Evolutionary conservation across 1,140 invertebrate species (phyloP).

Genomic region (Aphis craccivora): DNA sequence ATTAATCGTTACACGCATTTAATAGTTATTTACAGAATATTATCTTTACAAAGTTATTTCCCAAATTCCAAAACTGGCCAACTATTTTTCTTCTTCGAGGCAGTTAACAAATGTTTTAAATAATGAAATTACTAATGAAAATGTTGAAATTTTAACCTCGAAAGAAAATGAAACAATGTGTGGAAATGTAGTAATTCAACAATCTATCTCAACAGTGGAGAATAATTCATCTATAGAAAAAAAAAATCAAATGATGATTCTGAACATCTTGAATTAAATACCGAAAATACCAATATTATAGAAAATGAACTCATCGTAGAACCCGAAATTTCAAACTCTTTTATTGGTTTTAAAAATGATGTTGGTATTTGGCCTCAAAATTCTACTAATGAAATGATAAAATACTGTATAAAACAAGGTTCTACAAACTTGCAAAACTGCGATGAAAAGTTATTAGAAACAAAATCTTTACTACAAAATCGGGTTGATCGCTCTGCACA

Average conservation of each 20-base stretch:
- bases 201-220: too few relatives aligned
- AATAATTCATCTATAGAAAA: too few relatives aligned
- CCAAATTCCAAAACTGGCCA: neutral
- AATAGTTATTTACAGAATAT: too few relatives aligned
- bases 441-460: conserved; percentile 9
- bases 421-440: neutral
- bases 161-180: too few relatives aligned
- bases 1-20: too few relatives aligned
- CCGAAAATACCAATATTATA: too few relatives aligned
- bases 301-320: too few relatives aligned
- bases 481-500: conserved; percentile 8
- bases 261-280: too few relatives aligned
- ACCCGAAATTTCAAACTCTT: too few relatives aligned
- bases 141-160: neutral
- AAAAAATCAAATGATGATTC: too few relatives aligned
- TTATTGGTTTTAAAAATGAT: too few relatives aligned
- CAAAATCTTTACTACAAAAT: neutral
- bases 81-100: neutral
- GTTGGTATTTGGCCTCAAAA: conserved; percentile 8
- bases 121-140: neutral
- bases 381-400: neutral
- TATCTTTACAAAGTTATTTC: conserved; percentile 21
- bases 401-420: neutral
- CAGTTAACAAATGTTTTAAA: neutral
- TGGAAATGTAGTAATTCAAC: too few relatives aligned